phyloP scores from a whole-genome alignment of 2,797 vertebrate species.

The Halcyon badia region DNA sequence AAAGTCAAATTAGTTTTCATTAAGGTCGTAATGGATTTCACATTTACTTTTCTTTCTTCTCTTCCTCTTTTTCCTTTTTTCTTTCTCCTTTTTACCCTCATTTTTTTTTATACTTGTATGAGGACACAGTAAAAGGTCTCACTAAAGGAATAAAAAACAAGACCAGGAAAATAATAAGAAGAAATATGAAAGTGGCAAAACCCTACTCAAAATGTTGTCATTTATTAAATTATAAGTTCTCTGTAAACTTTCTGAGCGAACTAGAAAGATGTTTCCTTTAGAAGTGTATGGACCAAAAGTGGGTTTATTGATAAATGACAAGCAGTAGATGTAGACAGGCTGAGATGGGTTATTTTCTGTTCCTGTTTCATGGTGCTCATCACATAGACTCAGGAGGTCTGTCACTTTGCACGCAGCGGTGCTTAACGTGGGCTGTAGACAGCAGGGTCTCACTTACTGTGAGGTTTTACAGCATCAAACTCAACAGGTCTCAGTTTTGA shows the following conservation, averaged over 20 bases:
- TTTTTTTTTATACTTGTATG: not conserved
- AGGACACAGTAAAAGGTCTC: not conserved
- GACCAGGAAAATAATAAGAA: not conserved
- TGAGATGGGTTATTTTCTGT: not conserved
- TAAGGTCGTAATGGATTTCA: fast-evolving
- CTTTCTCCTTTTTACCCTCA: not conserved
- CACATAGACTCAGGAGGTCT: not conserved
- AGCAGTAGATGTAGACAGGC: not conserved
- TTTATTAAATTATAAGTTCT: not conserved
- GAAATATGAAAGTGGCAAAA: not conserved
- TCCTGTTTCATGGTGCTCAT: not conserved
- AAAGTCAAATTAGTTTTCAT: not conserved
- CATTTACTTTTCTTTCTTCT: not conserved
- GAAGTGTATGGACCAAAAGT: not conserved
- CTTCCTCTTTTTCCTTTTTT: not conserved
- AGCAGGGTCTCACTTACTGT: not conserved
- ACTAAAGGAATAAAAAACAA: not conserved
- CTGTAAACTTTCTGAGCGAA: not conserved
- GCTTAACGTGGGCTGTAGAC: not conserved
- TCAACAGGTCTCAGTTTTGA: too few species aligned
- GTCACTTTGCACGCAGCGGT: not conserved
- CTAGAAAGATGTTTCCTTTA: not conserved
- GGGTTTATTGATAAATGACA: not conserved
- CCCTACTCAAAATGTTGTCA: not conserved
- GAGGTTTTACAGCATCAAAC: not conserved